Conservation (phyloP, 2,797 vertebrate species). For the Tadarida brasiliensis region DNA sequence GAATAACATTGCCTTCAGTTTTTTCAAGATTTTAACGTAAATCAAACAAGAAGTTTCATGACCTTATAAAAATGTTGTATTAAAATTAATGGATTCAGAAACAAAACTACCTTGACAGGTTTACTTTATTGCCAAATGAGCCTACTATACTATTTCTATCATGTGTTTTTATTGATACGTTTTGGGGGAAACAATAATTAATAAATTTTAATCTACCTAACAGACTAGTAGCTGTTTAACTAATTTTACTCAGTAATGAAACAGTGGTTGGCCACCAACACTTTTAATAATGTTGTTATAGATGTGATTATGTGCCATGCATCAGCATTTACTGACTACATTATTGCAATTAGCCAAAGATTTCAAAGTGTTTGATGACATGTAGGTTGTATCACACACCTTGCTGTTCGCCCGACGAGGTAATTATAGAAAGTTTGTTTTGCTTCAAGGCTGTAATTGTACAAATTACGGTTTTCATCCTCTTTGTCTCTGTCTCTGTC, state of each 20-base stretch:
- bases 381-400: constrained; percentile 63
- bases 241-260: constrained; percentile 7
- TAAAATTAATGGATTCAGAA: neutral
- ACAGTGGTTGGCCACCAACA: neutral
- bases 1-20: neutral
- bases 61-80: neutral
- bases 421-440: constrained; percentile 74
- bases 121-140: neutral
- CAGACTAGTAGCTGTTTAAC: neutral
- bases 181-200: neutral
- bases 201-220: neutral
- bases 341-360: constrained; percentile 76
- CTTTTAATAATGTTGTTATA: constrained; percentile 20
- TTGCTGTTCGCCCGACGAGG: constrained; percentile 4
- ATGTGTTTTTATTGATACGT: constrained; percentile 33
- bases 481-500: neutral
- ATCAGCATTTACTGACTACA: neutral
- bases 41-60: neutral
- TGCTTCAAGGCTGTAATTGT: constrained; percentile 77
- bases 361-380: constrained; percentile 49
- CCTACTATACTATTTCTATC: constrained; percentile 3
- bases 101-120: neutral
- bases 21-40: constrained; percentile 48
- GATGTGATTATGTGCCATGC: accelerated
- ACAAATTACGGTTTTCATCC: constrained; percentile 74